Conservation (phyloP, 2,797 vertebrate genomes). For the Ptychadena robeensis region DNA sequence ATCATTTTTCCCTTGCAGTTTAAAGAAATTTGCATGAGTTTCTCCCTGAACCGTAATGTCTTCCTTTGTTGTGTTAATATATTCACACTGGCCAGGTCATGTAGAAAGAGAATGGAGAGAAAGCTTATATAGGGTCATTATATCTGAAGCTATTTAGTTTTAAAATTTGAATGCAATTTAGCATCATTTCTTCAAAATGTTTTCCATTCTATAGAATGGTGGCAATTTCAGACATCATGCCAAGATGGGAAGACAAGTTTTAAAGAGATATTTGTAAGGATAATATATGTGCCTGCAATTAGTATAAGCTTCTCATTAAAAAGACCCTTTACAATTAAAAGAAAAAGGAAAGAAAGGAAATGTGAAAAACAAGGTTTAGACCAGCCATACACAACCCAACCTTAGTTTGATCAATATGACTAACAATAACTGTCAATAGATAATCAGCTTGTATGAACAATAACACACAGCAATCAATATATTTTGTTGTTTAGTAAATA, state of each 20-base stretch:
- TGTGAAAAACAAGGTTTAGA: background rate
- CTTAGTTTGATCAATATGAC: no score
- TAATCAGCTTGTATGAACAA: no score
- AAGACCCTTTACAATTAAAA: background rate
- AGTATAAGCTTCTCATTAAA: constrained; percentile 76
- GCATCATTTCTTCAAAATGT: constrained; percentile 46
- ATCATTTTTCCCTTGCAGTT: constrained; percentile 48
- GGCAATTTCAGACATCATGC: constrained; percentile 67
- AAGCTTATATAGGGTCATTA: constrained; percentile 44
- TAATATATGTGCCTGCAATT: constrained; percentile 89
- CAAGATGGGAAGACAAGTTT: constrained; percentile 77
- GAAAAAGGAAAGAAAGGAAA: background rate
- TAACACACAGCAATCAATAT: no score
- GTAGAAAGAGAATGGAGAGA: constrained; percentile 38
- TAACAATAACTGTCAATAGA: no score
- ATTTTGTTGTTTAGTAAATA: no score
- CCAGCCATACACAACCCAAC: no score
- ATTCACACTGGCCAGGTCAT: constrained; percentile 60
- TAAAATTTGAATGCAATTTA: constrained; percentile 38
- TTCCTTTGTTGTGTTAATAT: constrained; percentile 64
- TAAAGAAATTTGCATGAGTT: constrained; percentile 57
- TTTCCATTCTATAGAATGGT: constrained; percentile 56
- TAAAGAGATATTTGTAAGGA: constrained; percentile 74
- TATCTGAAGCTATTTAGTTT: constrained; percentile 37
- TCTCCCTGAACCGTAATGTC: constrained; percentile 58